Evolutionary conservation across 92 coral and sea anemone species (phyloP), one percentile per base, ranked within the genome.

Genomic region (Zoanthus gigantus): DNA sequence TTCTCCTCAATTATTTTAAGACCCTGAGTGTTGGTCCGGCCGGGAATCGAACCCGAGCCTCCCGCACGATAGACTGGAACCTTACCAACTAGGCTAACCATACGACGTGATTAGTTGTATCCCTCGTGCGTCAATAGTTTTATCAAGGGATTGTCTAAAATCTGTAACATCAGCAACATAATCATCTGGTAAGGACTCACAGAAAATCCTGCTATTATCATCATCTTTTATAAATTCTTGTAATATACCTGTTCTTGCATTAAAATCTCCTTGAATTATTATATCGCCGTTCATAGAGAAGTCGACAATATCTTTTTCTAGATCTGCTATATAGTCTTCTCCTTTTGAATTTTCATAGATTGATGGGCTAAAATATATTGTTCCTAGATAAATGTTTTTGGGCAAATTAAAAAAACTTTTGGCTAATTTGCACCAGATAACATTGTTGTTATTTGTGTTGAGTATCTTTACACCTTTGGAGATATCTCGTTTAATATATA

Each of bases 401-500:
- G 34, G 17, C 15, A 77, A 56, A 9, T 54, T 54, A 28, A 77
- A 42, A 47, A 32, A 77, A 9, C 47, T 42, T 47, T 77, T 77
- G 4, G 6, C 17, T 77, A 77, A 54, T 29, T 77, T 77, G 47
- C 54, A 50, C 82, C 82, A 77, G 11, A 77, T 77, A 9, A 77
- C 52, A 8, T 47, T 54, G 56, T 77, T 77, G 34, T 28, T 9
- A 77, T 77, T 77, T 13, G 34, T 13, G 56, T 46, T 77, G 34
- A 56, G 82, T 23, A 77, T 77, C 28, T 60, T 13, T 60, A 11
- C 68, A 13, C 68, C 77, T 74, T 86, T 75, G 34, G 47, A 16
- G 84, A 77, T 77, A 75, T 48, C 16, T 77, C 75, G 65, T 86
- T 81, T 17, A 76, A 32, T 77, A 76, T 23, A 60, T 13, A 60